These are phyloP conservation scores for Sclerurus mexicanus DNA, from an alignment of 2,113 vertebrate genomes.

Conservation along the genomic window DNA sequence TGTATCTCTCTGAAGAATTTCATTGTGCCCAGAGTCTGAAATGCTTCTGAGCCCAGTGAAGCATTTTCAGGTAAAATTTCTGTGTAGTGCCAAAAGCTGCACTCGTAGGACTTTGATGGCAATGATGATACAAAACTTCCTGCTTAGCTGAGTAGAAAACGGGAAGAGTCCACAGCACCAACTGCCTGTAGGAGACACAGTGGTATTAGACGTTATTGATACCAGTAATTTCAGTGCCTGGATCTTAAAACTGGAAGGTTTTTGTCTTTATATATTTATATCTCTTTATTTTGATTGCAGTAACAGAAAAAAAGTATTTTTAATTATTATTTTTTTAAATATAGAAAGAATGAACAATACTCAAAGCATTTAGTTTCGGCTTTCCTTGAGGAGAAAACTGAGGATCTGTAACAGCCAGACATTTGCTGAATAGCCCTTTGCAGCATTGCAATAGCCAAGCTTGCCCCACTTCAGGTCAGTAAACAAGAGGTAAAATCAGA, in stretches of 20 bases:
- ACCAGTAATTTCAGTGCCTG: neutral
- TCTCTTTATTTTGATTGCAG: constrained; percentile 16
- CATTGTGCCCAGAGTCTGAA: neutral
- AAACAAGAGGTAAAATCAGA: neutral
- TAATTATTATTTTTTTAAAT: neutral
- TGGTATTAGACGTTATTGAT: neutral
- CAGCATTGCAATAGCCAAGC: neutral
- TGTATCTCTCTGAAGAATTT: neutral
- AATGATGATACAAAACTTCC: neutral
- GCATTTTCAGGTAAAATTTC: neutral
- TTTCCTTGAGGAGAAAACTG: constrained; percentile 1
- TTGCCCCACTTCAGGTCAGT: neutral
- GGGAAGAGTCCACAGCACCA: neutral
- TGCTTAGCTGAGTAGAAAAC: neutral
- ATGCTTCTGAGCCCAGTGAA: neutral
- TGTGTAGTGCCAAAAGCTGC: neutral
- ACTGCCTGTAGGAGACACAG: neutral
- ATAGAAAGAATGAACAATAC: constrained; percentile 14
- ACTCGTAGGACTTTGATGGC: neutral
- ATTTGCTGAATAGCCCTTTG: neutral
- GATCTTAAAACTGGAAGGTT: neutral
- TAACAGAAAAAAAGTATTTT: neutral
- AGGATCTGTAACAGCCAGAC: neutral
- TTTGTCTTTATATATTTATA: neutral
- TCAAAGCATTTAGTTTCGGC: neutral